Conservation (phyloP, 1,140 invertebrate genomes). For the Luehdorfia chinensis region DNA sequence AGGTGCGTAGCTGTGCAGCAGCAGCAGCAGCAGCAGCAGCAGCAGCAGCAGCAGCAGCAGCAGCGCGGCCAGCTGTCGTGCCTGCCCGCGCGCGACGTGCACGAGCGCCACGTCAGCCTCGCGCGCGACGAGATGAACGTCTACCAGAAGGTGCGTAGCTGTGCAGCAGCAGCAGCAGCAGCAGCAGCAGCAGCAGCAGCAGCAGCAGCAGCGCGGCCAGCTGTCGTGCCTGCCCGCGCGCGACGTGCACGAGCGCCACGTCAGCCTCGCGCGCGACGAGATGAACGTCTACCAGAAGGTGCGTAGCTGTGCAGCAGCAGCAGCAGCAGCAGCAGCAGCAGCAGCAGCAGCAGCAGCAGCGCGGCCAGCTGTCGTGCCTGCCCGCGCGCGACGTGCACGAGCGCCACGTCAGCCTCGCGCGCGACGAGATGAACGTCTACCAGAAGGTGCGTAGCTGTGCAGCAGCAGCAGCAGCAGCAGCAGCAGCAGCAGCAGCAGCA, state of each 20-base stretch:
- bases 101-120: conserved; percentile 79
- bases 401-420: conserved; percentile 79
- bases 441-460: conserved; percentile 87
- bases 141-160: conserved; percentile 89
- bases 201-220: conserved; percentile 79
- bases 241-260: conserved; percentile 73
- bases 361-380: conserved; percentile 69
- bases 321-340: no score
- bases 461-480: no score
- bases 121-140: conserved; percentile 85
- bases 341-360: conserved; percentile 84
- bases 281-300: conserved; percentile 87
- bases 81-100: conserved; percentile 82
- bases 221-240: conserved; percentile 81
- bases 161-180: no score
- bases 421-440: conserved; percentile 87
- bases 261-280: conserved; percentile 84
- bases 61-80: conserved; percentile 53
- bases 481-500: conserved; percentile 90
- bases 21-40: conserved; percentile 88
- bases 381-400: conserved; percentile 81
- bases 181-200: conserved; percentile 90
- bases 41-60: conserved; percentile 91
- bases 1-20: conserved; percentile 83
- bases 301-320: no score